Evolutionary conservation across 2,888 invertebrate species (phyloP), one percentile per base, ranked within the genome.

Genomic region (Sinhomidia bicolor): DNA sequence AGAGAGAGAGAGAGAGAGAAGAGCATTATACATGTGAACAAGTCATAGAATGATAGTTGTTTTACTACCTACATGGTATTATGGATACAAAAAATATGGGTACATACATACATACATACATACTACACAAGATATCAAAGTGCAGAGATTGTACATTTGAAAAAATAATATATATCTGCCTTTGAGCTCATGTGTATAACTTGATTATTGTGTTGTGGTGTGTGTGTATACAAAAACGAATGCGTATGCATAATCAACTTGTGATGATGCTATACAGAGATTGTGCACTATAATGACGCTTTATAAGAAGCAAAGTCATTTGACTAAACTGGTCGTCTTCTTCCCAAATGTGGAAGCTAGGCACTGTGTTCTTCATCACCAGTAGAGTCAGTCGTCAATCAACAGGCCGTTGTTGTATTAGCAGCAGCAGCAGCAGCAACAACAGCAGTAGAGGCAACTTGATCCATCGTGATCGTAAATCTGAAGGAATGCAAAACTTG

Each of bases 331-430:
- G 79, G 86, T 88, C 78, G 68, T 79, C 82, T 44, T 81, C 65
- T 79, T 83, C 65, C 88, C 83, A 83, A 88, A 83, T 88, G 88
- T 88, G 88, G 83, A 88, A 83, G 65, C 80, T 82, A 65, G 29
- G 51, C 51, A 51, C 44, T 51, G 65, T 68, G 51, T 87, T 71
- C n/a, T n/a, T n/a, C n/a, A n/a, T n/a, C 41, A 74, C 82, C 32
- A 71, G 47, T 74, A n/a, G n/a, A n/a, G n/a, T 62, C 26, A 62
- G 62, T 36, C 47, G 14, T 62, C 62, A 71, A 44, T 68, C 78
- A 60, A 68, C 62, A 76, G 62, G 20, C 76, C 65, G 74, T 32
- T 80, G 20, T 80, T 62, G 62, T 62, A 26, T 14, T 29, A 62
- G 10, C 6, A 80, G 20, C 23, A 74, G 57, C 29, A 14, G 44